A percentile compares a stretch with the other conserved stretches of the same genome.
Conservation (phyloP, 2,888 invertebrate genomes). For the Folsomia candida region DNA sequence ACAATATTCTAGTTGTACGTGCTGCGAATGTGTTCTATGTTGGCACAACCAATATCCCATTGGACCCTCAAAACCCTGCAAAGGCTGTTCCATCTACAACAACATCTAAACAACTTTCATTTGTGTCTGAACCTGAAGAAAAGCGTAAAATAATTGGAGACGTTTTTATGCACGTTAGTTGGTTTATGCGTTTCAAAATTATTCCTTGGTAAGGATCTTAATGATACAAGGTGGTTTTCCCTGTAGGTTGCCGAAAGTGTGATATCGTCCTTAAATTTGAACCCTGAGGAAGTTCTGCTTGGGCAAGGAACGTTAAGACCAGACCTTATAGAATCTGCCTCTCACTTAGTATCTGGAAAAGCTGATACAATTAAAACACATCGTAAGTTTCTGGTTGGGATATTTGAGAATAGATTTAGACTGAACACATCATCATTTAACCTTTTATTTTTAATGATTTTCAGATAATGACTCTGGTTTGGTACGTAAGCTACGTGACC, state of each 20-base stretch:
- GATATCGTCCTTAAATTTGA: constrained; percentile 79
- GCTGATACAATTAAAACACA: constrained; percentile 98
- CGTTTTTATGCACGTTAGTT: constrained; percentile 78
- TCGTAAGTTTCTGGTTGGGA: too few relatives aligned
- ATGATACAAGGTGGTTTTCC: constrained; percentile 1
- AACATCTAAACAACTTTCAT: constrained; percentile 75
- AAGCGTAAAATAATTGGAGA: constrained; percentile 98
- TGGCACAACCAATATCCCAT: constrained; percentile 76
- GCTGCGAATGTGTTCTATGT: constrained; percentile 60
- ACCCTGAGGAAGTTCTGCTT: constrained; percentile 86
- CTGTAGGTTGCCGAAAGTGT: constrained; percentile 78
- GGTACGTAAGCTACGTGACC: constrained; percentile 69
- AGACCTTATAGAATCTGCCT: constrained; percentile 97
- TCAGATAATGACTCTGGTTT: constrained; percentile 98
- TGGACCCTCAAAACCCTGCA: constrained; percentile 56
- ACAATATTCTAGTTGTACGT: constrained; percentile 56
- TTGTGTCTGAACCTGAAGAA: constrained; percentile 89
- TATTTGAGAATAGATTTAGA: too few relatives aligned
- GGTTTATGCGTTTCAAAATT: constrained; percentile 12
- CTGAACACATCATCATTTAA: too few relatives aligned
- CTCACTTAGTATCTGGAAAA: constrained; percentile 70
- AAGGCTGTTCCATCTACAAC: constrained; percentile 68
- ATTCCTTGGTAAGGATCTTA: not conserved
- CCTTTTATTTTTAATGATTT: too few relatives aligned
- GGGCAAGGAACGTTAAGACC: constrained; percentile 96